These are phyloP conservation scores for Caenorhabditis sp. DNA, from an alignment of 2,888 invertebrate species.

Conservation along the genomic window DNA sequence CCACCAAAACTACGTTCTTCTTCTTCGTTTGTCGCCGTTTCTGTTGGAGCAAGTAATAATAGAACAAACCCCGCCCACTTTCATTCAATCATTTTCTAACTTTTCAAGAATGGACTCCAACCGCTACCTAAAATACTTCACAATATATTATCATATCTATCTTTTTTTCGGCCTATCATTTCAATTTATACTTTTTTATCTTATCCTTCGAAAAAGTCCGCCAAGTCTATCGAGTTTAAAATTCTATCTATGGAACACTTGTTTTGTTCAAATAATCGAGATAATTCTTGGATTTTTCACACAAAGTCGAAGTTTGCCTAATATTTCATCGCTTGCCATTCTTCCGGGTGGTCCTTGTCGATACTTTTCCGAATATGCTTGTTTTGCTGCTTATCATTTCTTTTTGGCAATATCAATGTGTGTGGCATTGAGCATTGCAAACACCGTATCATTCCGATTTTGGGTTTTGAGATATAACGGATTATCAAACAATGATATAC, in stretches of 20 bases:
- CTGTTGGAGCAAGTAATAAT: background rate
- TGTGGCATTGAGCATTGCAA: background rate
- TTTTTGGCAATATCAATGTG: background rate
- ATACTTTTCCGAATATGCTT: background rate
- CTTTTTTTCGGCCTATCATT: constrained; percentile 21
- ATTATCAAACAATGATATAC: background rate
- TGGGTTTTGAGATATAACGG: background rate
- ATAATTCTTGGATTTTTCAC: constrained; percentile 2
- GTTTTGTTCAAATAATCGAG: background rate
- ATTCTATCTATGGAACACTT: constrained; percentile 34
- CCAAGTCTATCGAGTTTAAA: constrained; percentile 30
- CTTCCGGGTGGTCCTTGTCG: background rate
- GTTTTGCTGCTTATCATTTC: background rate
- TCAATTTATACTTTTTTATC: constrained; percentile 23
- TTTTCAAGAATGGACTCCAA: constrained; percentile 3
- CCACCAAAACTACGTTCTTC: background rate
- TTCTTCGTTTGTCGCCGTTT: background rate
- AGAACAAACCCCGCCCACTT: background rate
- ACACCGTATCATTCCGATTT: background rate
- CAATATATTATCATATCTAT: constrained; percentile 22
- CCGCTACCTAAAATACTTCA: background rate
- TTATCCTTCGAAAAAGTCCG: constrained; percentile 26
- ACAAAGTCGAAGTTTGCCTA: background rate
- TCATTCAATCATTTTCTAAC: background rate
- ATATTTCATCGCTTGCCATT: background rate